Base-by-base conservation (phyloP, 2,888 invertebrate species). In the Heterodera filipjevi region DNA sequence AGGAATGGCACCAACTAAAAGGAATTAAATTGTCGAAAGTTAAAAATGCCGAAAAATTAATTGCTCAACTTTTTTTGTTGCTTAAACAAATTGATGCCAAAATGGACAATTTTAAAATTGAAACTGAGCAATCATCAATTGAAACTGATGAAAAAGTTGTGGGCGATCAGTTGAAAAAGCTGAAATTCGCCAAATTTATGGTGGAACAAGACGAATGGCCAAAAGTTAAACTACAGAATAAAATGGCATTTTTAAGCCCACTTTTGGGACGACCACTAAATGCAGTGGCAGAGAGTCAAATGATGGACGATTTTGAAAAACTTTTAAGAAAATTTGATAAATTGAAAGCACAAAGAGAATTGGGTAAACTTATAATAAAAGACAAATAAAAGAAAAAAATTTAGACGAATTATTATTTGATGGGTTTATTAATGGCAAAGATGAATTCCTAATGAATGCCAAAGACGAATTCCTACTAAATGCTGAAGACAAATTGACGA, bases 71-170 rank as follows among this genome's bases (percentile, higher is more conserved):
- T 1, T 59, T 59, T 59, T n/a, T 59, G 59, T 59, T 59, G n/a
- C 59, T 59, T n/a, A 35, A 19, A 71, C 30, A 71, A 71, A 71
- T 32, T 49, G 19, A 35, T 2, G 46, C 49, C 46, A 49, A 33
- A 71, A 30, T 49, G 30, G 49, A 71, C 71, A 71, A 71, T 71
- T 71, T 46, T 27, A 12, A 71, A 33, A 19, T 71, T 2, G 14
- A 32, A 71, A 71, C 33, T 71, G 46, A 32, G 16, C 71, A 71
- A 71, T 10, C 33, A 16, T 3, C 35, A 14, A 19, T 14, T 14
- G 33, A 14, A 19, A 5, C n/a, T 33, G 33, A 71, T 2, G 35
- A 33, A 30, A 27, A 71, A 14, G 35, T 71, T 71, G 71, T 49
- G 39, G 33, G 27, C 0, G 35, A n/a, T 59, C n/a, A n/a, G n/a